Evolutionary conservation across 2,797 vertebrate species (phyloP).

Genomic region (Myoxocephalus aenaeus): DNA sequence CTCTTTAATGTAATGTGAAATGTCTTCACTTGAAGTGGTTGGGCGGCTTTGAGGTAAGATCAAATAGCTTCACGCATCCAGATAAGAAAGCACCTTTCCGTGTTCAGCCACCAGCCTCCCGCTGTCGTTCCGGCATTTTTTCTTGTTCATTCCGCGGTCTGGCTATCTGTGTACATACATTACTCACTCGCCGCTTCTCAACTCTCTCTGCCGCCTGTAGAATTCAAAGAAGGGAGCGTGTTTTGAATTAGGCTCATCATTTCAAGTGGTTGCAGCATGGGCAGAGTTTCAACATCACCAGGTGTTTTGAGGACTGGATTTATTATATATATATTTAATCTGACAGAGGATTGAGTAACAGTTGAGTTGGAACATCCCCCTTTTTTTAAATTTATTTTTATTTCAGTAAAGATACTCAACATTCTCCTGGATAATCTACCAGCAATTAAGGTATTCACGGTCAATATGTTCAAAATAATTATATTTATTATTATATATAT

Average conservation of each 20-base stretch:
- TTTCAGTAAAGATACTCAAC: background rate
- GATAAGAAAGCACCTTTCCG: constrained; percentile 59
- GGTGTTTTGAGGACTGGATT: background rate
- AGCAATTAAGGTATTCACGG: background rate
- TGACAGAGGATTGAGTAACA: background rate
- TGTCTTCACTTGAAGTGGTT: constrained; percentile 54
- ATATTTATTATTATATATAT: no score
- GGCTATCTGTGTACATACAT: constrained; percentile 31
- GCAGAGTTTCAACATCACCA: background rate
- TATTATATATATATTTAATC: background rate
- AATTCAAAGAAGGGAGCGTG: constrained; percentile 28
- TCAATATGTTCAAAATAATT: no score
- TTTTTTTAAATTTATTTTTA: background rate
- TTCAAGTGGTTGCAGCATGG: constrained; percentile 33
- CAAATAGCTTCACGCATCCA: constrained; percentile 40
- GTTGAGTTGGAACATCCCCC: background rate
- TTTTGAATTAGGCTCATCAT: constrained; percentile 30
- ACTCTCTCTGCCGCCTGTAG: background rate
- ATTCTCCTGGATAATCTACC: background rate
- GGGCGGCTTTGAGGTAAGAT: constrained; percentile 59
- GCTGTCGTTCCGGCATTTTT: constrained; percentile 37
- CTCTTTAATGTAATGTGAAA: constrained; percentile 53
- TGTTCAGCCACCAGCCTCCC: constrained; percentile 32
- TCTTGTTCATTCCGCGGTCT: constrained; percentile 29
- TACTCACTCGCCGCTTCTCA: constrained; percentile 10